Percentiles rank a stretch among this genome's conserved stretches.
phyloP scores from a whole-genome alignment of 2,113 vertebrate species.

The Amblyornis subalaris region DNA sequence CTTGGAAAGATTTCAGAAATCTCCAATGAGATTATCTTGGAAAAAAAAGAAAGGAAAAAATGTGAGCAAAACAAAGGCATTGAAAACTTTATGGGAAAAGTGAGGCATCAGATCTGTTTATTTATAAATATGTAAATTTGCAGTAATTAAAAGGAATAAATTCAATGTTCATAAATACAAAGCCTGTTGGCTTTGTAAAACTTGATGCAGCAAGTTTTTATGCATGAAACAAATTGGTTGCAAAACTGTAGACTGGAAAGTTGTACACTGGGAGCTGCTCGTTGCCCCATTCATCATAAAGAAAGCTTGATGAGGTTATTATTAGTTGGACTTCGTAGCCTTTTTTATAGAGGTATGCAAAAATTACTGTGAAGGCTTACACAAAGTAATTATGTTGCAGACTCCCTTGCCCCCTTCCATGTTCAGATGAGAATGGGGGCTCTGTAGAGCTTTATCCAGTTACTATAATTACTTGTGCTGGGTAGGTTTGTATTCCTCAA shows the following conservation, averaged over 20 bases:
- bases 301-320: background rate
- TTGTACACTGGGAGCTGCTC: background rate
- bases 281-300: background rate
- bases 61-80: background rate
- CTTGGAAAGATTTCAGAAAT: background rate
- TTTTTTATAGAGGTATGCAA: background rate
- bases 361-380: background rate
- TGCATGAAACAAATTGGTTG: background rate
- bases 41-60: background rate
- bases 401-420: accelerated
- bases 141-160: background rate
- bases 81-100: background rate
- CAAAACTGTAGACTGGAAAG: background rate
- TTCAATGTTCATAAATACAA: background rate
- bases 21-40: background rate
- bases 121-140: background rate
- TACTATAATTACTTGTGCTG: background rate
- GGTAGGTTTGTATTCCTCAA: background rate
- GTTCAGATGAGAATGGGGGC: background rate
- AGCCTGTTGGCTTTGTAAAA: no score
- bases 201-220: background rate
- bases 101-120: background rate
- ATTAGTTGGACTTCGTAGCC: background rate
- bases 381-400: background rate
- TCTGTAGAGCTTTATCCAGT: background rate